Evolutionary conservation across 2,888 invertebrate species (phyloP).

Genomic region (Ochropacha duplaris): DNA sequence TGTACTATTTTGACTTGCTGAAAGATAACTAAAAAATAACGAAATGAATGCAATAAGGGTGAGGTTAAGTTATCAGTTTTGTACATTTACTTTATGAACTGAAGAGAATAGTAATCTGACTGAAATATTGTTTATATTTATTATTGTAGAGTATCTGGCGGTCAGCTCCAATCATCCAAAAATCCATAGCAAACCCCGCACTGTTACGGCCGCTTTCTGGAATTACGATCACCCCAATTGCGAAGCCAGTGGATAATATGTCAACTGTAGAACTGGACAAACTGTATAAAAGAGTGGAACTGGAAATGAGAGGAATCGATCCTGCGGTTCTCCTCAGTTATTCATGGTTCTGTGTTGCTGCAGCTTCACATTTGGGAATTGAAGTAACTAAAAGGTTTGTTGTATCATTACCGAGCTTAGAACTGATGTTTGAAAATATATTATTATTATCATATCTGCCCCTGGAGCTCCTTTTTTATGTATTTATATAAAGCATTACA

Average conservation of each 20-base stretch:
- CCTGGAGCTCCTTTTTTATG: too few species aligned
- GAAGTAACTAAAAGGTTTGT: conserved; percentile 86
- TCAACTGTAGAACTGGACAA: conserved; percentile 84
- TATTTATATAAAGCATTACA: too few species aligned
- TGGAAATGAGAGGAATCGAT: conserved; percentile 95
- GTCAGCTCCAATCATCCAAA: conserved; percentile 44
- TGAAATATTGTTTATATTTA: conserved; percentile 6
- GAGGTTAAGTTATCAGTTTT: conserved; percentile 25
- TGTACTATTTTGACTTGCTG: background rate
- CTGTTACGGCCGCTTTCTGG: conserved; percentile 45
- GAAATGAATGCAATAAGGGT: conserved; percentile 53
- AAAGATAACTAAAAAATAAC: background rate
- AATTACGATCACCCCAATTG: conserved; percentile 36
- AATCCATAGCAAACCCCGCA: conserved; percentile 34
- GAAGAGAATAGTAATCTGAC: background rate
- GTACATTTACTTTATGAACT: background rate
- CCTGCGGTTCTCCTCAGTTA: conserved; percentile 94
- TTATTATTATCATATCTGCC: too few species aligned
- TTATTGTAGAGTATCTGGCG: conserved; percentile 59
- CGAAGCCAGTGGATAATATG: conserved; percentile 44
- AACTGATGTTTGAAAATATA: too few species aligned
- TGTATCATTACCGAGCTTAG: conserved; percentile 1
- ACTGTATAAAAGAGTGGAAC: conserved; percentile 90
- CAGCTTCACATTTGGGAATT: conserved; percentile 92
- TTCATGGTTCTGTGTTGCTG: conserved; percentile 90